A percentile compares a stretch with the other conserved stretches of the same genome.
Evolutionary conservation across 1,140 invertebrate genomes (phyloP).

Genomic region (Aphelinus atriplicis): DNA sequence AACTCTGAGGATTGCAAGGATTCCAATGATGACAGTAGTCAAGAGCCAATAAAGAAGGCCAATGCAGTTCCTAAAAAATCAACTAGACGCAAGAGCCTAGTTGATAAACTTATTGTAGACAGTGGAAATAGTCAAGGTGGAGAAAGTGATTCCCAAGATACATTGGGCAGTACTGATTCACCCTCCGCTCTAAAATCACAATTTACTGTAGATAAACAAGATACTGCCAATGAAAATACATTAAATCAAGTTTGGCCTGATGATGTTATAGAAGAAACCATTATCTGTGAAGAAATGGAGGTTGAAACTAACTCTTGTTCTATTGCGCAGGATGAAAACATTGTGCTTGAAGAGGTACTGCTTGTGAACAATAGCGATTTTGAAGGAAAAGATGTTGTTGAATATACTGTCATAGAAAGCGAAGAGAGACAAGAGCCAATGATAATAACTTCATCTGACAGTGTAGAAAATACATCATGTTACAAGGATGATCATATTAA

Average conservation of each 20-base stretch:
- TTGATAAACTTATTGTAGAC: constrained; percentile 34
- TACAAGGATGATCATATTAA: constrained; percentile 39
- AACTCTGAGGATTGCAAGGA: constrained; percentile 43
- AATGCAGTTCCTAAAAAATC: constrained; percentile 46
- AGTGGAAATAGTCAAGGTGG: constrained; percentile 39
- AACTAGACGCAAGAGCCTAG: constrained; percentile 40
- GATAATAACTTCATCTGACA: constrained; percentile 44
- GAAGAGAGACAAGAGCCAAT: constrained; percentile 52
- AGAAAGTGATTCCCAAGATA: constrained; percentile 49
- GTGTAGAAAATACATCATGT: constrained; percentile 26
- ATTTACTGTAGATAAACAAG: constrained; percentile 32
- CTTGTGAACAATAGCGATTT: constrained; percentile 47
- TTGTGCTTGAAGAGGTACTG: constrained; percentile 53
- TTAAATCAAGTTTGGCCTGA: constrained; percentile 51
- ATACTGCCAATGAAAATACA: constrained; percentile 16
- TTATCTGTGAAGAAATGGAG: constrained; percentile 63
- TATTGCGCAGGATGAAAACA: constrained; percentile 40
- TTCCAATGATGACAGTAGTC: constrained; percentile 43
- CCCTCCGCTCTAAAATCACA: constrained; percentile 33
- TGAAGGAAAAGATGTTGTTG: constrained; percentile 51
- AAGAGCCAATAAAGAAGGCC: constrained; percentile 42
- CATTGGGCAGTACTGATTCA: constrained; percentile 32
- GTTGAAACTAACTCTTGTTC: constrained; percentile 48
- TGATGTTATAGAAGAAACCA: constrained; percentile 61
- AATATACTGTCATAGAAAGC: constrained; percentile 56